Evolutionary conservation across 2,113 vertebrate genomes (phyloP).

Genomic region (Corythornis vintsioides): DNA sequence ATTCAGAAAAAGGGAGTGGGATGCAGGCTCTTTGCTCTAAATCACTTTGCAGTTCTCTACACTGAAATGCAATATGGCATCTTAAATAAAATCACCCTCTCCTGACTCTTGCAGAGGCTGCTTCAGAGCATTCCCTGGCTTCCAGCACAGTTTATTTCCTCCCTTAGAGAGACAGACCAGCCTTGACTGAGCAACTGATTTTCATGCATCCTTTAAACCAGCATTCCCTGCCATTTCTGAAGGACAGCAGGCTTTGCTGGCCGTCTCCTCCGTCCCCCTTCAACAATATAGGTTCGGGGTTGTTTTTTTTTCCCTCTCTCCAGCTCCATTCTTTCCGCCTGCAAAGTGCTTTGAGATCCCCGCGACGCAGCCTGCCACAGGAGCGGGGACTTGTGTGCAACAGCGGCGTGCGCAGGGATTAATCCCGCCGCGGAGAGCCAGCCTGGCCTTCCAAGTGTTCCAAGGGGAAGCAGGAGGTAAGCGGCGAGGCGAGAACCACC

Average conservation of each 20-base stretch:
- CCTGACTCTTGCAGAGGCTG: constrained; percentile 49
- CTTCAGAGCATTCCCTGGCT: constrained; percentile 58
- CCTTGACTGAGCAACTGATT: constrained; percentile 46
- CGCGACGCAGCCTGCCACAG: neutral
- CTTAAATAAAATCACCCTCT: constrained; percentile 61
- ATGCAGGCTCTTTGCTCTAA: constrained; percentile 44
- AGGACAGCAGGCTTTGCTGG: constrained; percentile 21
- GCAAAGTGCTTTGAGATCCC: constrained; percentile 37
- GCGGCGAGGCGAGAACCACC: neutral
- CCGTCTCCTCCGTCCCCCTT: neutral
- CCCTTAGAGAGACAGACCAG: constrained; percentile 29
- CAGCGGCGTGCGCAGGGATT: neutral
- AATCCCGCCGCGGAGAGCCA: neutral
- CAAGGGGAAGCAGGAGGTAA: constrained; percentile 2
- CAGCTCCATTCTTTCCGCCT: constrained; percentile 2
- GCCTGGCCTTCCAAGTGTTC: neutral
- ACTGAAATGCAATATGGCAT: constrained; percentile 56
- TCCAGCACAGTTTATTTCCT: constrained; percentile 51
- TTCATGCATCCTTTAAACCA: constrained; percentile 45
- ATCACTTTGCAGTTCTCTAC: constrained; percentile 40
- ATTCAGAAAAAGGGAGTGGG: constrained; percentile 70
- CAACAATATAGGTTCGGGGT: neutral
- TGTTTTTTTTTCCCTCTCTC: neutral
- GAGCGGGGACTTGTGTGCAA: neutral
- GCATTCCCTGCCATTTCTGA: constrained; percentile 34